A percentile compares a stretch with the other conserved stretches of the same genome.
phyloP scores from a whole-genome alignment of 2,888 invertebrate genomes.

The Ophion ventricosus region DNA sequence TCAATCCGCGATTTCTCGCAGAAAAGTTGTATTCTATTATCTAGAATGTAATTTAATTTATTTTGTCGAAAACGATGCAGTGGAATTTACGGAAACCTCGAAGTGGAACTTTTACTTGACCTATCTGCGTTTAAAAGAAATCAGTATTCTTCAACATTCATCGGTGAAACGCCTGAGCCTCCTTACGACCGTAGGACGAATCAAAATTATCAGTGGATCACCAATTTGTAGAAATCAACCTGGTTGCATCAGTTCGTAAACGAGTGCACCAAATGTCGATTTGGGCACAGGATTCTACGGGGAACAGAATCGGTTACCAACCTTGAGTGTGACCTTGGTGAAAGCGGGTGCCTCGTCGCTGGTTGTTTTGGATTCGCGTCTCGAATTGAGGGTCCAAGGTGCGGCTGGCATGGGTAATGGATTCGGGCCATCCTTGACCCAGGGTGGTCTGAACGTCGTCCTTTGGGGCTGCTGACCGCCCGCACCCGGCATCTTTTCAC shows the following conservation, averaged over 20 bases:
- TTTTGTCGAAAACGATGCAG: no score
- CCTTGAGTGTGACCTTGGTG: constrained; percentile 81
- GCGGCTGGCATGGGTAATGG: constrained; percentile 86
- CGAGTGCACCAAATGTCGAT: neutral
- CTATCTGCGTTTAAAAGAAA: neutral
- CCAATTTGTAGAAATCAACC: no score
- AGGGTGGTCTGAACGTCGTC: constrained; percentile 89
- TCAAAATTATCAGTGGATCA: no score
- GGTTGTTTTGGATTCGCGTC: constrained; percentile 79
- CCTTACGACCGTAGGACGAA: neutral
- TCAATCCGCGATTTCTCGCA: no score
- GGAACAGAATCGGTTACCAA: constrained; percentile 58
- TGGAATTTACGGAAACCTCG: no score
- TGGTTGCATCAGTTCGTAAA: neutral
- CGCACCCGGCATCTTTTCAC: constrained; percentile 82
- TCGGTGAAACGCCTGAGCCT: neutral
- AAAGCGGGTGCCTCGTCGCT: constrained; percentile 81
- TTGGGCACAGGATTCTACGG: neutral
- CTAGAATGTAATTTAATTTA: no score
- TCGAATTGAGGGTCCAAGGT: constrained; percentile 86
- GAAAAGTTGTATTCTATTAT: no score
- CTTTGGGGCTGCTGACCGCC: constrained; percentile 85
- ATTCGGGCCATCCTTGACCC: constrained; percentile 88
- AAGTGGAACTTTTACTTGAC: neutral
- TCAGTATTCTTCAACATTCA: neutral